These are phyloP conservation scores for Vireo griseus DNA, from an alignment of 2,797 vertebrate genomes.

Conservation along the genomic window DNA sequence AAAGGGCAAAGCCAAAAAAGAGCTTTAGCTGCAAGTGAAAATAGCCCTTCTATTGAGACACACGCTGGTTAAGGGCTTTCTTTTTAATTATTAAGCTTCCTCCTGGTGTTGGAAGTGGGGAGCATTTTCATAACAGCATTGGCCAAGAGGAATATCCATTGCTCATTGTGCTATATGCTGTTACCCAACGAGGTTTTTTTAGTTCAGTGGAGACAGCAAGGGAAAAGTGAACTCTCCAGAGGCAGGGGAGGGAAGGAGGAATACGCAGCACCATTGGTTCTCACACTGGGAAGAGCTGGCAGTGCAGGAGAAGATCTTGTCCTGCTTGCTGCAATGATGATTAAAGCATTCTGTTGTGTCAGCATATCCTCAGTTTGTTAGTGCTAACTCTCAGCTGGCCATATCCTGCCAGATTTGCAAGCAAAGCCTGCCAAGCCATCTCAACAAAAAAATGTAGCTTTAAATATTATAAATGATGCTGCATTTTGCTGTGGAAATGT, in stretches of 20 bases:
- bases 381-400: conserved; percentile 81
- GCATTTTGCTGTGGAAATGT: conserved; percentile 69
- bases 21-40: not conserved
- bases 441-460: conserved; percentile 74
- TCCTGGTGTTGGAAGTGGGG: conserved; percentile 21
- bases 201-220: conserved; percentile 54
- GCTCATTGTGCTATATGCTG: conserved; percentile 43
- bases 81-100: conserved; percentile 22
- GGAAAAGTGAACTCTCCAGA: conserved; percentile 67
- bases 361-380: conserved; percentile 88
- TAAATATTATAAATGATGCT: conserved; percentile 75
- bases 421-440: conserved; percentile 81
- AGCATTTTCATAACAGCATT: conserved; percentile 33
- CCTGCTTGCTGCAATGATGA: conserved; percentile 76
- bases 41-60: not conserved
- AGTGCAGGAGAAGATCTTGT: conserved; percentile 67
- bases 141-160: conserved; percentile 62
- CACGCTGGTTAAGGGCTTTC: not conserved
- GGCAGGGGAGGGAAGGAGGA: conserved; percentile 75
- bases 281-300: conserved; percentile 74
- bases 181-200: conserved; percentile 64
- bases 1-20: not conserved
- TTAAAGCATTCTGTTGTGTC: conserved; percentile 87
- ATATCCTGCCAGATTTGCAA: conserved; percentile 82
- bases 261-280: conserved; percentile 68